Evolutionary conservation across 1,140 invertebrate genomes (phyloP).

Genomic region (Ceratina australensis): DNA sequence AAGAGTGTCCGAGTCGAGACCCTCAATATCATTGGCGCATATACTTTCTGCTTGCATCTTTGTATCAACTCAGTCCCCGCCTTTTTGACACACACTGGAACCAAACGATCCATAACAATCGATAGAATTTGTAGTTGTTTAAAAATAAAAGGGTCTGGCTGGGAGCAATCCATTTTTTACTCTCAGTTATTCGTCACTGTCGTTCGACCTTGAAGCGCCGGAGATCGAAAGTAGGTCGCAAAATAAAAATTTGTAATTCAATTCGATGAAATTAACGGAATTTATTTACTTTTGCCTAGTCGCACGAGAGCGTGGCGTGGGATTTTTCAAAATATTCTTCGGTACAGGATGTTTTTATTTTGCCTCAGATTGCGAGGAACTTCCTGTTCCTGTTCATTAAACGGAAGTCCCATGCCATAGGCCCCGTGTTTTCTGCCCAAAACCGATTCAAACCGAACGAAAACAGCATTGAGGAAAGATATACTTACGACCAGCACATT

Average conservation of each 20-base stretch:
- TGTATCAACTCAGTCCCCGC: constrained; percentile 50
- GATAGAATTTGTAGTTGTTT: constrained; percentile 11
- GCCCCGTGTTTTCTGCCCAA: constrained; percentile 65
- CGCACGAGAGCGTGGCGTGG: constrained; percentile 4
- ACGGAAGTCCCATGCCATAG: constrained; percentile 79
- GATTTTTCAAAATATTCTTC: constrained; percentile 68
- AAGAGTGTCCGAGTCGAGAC: constrained; percentile 69
- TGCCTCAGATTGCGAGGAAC: constrained; percentile 72
- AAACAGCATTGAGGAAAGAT: constrained; percentile 33
- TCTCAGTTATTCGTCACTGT: constrained; percentile 37
- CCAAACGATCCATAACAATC: constrained; percentile 52
- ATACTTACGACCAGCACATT: constrained; percentile 72
- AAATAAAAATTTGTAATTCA: constrained; percentile 45
- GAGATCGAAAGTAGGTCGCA: constrained; percentile 59
- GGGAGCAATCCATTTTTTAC: constrained; percentile 41
- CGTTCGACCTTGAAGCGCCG: constrained; percentile 56
- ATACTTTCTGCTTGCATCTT: constrained; percentile 75
- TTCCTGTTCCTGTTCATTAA: constrained; percentile 80
- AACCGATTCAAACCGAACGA: constrained; percentile 50
- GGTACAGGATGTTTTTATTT: constrained; percentile 79
- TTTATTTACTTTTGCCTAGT: constrained; percentile 20
- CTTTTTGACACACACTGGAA: constrained; percentile 54
- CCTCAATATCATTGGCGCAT: constrained; percentile 70
- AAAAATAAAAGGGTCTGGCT: constrained; percentile 15
- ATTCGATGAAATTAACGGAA: constrained; percentile 4